These are phyloP conservation scores for Anomalospiza imberbis DNA, from an alignment of 2,797 vertebrate genomes.

Conservation along the genomic window DNA sequence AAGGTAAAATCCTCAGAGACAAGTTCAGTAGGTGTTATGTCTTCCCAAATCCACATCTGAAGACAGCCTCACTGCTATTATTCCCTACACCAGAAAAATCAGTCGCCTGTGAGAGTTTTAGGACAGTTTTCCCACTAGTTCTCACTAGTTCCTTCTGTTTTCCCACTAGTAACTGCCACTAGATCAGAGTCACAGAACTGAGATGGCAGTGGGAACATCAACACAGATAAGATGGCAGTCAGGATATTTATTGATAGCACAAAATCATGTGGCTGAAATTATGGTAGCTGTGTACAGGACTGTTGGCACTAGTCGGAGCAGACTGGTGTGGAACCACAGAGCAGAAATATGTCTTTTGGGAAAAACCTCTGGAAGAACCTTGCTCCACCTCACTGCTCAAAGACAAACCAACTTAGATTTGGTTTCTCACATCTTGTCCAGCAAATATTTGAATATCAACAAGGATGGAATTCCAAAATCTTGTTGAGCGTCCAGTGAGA, in stretches of 20 bases:
- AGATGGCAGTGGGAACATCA: neutral
- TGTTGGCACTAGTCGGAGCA: neutral
- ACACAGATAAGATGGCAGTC: neutral
- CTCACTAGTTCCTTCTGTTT: neutral
- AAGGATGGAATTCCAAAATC: neutral
- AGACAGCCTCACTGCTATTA: fast-evolving
- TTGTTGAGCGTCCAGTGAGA: neutral
- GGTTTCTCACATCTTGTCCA: neutral
- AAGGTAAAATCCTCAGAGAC: neutral
- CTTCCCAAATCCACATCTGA: neutral
- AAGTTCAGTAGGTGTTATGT: neutral
- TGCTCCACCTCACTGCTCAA: neutral
- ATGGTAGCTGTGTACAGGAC: neutral
- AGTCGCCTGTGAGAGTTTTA: neutral
- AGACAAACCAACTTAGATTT: fast-evolving
- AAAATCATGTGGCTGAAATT: neutral
- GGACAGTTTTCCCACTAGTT: neutral
- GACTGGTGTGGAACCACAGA: neutral
- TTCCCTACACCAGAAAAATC: neutral
- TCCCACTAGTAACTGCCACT: neutral
- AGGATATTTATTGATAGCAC: neutral
- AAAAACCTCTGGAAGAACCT: neutral
- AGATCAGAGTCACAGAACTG: neutral
- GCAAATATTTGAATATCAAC: neutral
- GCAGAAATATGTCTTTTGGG: fast-evolving